Evolutionary conservation across 2,797 vertebrate species (phyloP).

Genomic region (Rhadinocentrus ornatus): DNA sequence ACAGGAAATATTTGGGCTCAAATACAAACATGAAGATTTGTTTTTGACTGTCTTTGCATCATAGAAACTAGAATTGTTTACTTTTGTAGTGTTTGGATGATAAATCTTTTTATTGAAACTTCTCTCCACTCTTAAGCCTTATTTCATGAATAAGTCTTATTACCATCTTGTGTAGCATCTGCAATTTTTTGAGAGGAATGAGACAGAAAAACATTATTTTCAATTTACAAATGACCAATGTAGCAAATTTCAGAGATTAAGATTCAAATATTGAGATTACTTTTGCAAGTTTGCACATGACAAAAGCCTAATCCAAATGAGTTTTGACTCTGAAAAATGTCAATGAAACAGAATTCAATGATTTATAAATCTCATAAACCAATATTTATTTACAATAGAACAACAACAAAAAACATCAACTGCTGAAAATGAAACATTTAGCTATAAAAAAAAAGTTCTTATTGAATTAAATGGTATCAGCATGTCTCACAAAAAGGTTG

Average conservation of each 20-base stretch:
- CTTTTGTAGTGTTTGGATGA: neutral
- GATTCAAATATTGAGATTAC: too few relatives aligned
- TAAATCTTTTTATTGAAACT: neutral
- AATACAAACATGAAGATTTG: neutral
- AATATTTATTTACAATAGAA: too few relatives aligned
- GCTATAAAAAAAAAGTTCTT: neutral
- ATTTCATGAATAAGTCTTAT: too few relatives aligned
- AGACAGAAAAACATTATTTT: neutral
- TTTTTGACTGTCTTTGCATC: neutral
- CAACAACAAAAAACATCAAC: too few relatives aligned
- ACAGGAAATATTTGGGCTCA: neutral
- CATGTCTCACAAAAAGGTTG: neutral
- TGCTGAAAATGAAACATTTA: too few relatives aligned
- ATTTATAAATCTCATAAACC: too few relatives aligned
- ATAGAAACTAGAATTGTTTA: neutral
- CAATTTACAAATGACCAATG: too few relatives aligned
- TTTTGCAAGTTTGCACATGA: neutral
- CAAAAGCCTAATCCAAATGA: neutral
- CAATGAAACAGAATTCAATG: too few relatives aligned
- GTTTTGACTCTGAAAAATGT: too few relatives aligned
- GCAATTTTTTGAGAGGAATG: too few relatives aligned
- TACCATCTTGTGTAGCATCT: neutral
- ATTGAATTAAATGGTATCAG: too few relatives aligned
- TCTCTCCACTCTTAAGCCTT: slow-evolving; percentile 2
- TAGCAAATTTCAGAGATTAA: neutral